phyloP scores from a whole-genome alignment of 2,113 vertebrate species.

The Lagenorhynchus albirostris region DNA sequence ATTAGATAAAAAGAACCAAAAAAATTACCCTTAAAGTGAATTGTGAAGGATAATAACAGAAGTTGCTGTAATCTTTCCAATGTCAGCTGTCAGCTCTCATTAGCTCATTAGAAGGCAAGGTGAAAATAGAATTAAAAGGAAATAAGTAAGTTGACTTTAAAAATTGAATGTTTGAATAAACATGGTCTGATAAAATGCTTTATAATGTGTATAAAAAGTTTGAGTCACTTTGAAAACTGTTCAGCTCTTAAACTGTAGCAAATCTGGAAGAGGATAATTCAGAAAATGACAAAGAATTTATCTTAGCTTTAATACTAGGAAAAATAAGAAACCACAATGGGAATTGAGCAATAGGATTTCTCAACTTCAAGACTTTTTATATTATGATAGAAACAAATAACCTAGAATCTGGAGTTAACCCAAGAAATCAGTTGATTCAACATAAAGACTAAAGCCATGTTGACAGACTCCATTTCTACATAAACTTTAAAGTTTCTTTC shows the following conservation, averaged over 20 bases:
- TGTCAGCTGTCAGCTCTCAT: neutral
- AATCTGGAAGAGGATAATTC: neutral
- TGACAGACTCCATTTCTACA: neutral
- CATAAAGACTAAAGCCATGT: neutral
- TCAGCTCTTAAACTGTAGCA: neutral
- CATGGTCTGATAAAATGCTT: neutral
- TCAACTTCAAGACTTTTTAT: neutral
- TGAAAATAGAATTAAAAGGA: neutral
- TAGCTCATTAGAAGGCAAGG: slow-evolving; percentile 36
- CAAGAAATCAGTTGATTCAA: neutral
- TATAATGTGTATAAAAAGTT: neutral
- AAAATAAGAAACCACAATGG: neutral
- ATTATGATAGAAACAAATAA: neutral
- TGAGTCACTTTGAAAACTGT: neutral
- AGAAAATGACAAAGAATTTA: neutral
- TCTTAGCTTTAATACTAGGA: neutral
- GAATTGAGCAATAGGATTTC: neutral
- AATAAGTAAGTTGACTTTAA: slow-evolving; percentile 7
- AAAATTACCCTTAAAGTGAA: neutral
- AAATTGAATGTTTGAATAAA: slow-evolving; percentile 4
- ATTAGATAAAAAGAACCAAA: neutral
- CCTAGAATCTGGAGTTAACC: neutral
- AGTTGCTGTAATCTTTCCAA: neutral
- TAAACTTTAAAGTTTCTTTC: neutral
- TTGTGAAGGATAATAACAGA: neutral